These are phyloP conservation scores for Chromobotia macracanthus DNA, from an alignment of 2,797 vertebrate species.

Conservation along the genomic window DNA sequence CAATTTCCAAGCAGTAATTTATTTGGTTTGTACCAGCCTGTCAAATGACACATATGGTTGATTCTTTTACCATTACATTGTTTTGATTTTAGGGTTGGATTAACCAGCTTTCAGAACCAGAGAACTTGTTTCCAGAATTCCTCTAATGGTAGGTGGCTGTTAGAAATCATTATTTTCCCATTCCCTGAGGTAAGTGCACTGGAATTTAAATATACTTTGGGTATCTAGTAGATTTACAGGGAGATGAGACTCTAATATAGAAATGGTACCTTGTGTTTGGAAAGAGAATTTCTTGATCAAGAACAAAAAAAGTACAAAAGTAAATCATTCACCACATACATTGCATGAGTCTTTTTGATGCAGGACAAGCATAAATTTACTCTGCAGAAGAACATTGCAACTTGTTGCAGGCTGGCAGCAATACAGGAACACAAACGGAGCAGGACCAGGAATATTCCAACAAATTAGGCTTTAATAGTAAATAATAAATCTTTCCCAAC, in stretches of 20 bases:
- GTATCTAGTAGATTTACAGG: not conserved
- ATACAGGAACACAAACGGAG: too few relatives aligned
- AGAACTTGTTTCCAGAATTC: not conserved
- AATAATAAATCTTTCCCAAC: too few relatives aligned
- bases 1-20: not conserved
- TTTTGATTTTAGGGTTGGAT: not conserved
- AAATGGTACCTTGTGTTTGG: not conserved
- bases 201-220: not conserved
- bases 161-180: not conserved
- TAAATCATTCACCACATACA: not conserved
- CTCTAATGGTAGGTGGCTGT: constrained; percentile 2
- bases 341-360: not conserved
- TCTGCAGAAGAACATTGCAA: not conserved
- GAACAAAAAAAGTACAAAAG: not conserved
- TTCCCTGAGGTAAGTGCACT: not conserved
- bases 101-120: not conserved
- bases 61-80: not conserved
- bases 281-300: not conserved
- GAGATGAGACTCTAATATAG: not conserved
- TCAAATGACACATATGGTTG: not conserved
- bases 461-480: too few relatives aligned
- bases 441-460: too few relatives aligned
- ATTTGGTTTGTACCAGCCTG: not conserved
- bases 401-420: too few relatives aligned
- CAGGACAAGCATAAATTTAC: not conserved